These are phyloP conservation scores for Myripristis murdjan DNA, from an alignment of 2,797 vertebrate species.

Conservation along the genomic window DNA sequence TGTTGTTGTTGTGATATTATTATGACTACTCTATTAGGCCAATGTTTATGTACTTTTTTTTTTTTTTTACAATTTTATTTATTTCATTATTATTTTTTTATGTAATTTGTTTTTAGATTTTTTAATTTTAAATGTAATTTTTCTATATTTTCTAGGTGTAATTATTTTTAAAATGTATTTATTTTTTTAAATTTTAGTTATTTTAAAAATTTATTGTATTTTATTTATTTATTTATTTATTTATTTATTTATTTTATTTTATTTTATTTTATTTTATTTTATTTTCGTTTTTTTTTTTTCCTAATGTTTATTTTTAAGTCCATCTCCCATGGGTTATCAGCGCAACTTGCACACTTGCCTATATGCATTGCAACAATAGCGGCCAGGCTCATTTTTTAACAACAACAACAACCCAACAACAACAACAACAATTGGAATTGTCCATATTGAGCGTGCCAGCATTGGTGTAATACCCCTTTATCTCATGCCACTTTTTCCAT, in stretches of 20 bases:
- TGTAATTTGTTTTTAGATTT: too few species aligned
- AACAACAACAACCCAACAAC: not conserved
- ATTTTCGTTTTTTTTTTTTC: too few species aligned
- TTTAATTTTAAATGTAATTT: too few species aligned
- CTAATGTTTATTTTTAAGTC: slow-evolving; percentile 8
- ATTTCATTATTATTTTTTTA: too few species aligned
- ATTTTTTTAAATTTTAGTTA: too few species aligned
- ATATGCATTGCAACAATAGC: slow-evolving; percentile 22
- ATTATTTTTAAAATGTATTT: too few species aligned
- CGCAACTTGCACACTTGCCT: slow-evolving; percentile 6
- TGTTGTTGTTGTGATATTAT: too few species aligned
- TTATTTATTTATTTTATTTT: not conserved
- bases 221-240: not conserved
- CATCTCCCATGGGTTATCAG: slow-evolving; percentile 15
- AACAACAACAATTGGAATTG: slow-evolving; percentile 23
- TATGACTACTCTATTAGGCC: too few species aligned
- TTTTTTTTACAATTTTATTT: too few species aligned
- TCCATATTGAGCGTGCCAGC: not conserved
- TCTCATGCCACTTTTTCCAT: slow-evolving; percentile 59
- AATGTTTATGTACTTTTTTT: too few species aligned
- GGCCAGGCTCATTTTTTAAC: not conserved
- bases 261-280: slow-evolving; percentile 22
- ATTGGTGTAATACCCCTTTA: slow-evolving; percentile 17
- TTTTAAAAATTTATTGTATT: too few species aligned
- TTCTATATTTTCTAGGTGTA: too few species aligned